Evolutionary conservation across 2,113 vertebrate genomes (phyloP).

Genomic region (Guaruba guarouba): DNA sequence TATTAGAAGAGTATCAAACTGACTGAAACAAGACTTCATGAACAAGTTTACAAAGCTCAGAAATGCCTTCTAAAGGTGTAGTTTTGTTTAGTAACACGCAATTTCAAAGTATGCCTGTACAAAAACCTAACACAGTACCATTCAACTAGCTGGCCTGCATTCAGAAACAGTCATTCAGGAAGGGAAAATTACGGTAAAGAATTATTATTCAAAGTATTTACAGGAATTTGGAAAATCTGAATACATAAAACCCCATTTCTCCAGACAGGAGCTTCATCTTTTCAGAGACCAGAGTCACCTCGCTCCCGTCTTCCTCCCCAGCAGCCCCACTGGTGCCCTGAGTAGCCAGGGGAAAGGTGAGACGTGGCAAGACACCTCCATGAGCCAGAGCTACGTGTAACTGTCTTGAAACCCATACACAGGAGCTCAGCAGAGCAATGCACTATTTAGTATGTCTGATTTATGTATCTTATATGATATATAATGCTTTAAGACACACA

Average conservation of each 20-base stretch:
- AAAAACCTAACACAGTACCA: background rate
- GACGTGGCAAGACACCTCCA: fast-evolving
- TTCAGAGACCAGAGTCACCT: background rate
- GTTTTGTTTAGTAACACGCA: background rate
- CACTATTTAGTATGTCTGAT: fast-evolving
- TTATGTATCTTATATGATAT: fast-evolving
- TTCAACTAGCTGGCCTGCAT: background rate
- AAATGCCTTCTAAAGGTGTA: background rate
- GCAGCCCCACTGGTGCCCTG: background rate
- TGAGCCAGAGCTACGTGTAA: fast-evolving
- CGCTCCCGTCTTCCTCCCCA: background rate
- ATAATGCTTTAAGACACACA: background rate
- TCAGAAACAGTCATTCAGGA: background rate
- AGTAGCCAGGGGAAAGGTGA: background rate
- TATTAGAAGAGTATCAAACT: background rate
- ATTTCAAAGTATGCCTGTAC: background rate
- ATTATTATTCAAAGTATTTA: conserved; percentile 13
- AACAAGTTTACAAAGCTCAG: background rate
- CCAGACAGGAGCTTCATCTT: background rate
- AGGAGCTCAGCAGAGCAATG: background rate
- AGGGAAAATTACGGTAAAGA: background rate
- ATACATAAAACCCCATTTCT: background rate
- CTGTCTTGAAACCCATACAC: background rate
- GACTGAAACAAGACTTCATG: background rate
- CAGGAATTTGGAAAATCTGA: conserved; percentile 31